Base-by-base conservation (phyloP, 2,888 invertebrate genomes). In the Epistrophe grossulariae region DNA sequence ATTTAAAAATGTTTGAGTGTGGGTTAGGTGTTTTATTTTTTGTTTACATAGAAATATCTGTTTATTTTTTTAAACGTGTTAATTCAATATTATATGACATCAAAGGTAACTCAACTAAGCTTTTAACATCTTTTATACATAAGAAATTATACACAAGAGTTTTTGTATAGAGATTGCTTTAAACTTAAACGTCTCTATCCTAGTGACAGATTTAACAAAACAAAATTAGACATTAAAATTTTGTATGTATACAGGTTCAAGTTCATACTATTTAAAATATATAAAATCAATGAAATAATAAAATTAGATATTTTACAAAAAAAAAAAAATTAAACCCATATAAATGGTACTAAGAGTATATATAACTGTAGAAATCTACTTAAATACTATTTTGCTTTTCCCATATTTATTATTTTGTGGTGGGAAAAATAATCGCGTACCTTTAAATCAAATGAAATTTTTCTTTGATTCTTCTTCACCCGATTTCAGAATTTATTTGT, bases 401-500 rank as follows among this genome's bases (percentile, higher is more conserved):
- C 24, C 43, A 43, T 24, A 24, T n/a, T n/a, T 24, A 24, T 24
- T 24, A 24, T 24, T 13, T 43, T 60, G 6, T 40, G 11, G 11
- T 52, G 15, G 0, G 11, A 50, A 52, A 52, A 52, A 57, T 60
- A 24, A 4, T 31, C 28, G 15, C 8, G 28, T 80, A 88, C 83
- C 88, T 88, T 88, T 80, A 84, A 66, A 79, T 84, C 83, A 62
- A 88, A 88, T 10, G 88, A 84, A 57, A 88, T 88, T 84, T 84
- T 88, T 84, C 84, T 80, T 80, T 84, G 73, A 70, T 88, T 84
- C 70, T 78, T 84, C 70, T 88, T 84, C 84, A 80, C 80, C 80
- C 80, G 85, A 76, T 79, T 82, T 85, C 85, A 92, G 90, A 92
- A 92, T 90, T 93, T 92, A 89, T 92, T 92, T 76, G 91, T 80